Conservation (phyloP, 2,797 vertebrate genomes). For the Halcyon smyrnensis region DNA sequence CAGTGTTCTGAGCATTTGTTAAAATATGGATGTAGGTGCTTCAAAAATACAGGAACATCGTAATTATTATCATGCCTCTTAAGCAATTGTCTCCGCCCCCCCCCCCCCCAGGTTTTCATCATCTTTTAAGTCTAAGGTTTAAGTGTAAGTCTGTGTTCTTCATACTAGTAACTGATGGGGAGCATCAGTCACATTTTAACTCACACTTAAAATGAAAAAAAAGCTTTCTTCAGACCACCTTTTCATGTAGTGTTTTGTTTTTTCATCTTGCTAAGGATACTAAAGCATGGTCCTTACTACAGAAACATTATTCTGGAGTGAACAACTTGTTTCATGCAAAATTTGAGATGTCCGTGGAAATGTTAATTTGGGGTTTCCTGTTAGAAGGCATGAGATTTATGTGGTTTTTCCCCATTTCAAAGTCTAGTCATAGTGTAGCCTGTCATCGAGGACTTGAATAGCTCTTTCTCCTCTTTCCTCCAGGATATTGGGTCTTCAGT, state of each 20-base stretch:
- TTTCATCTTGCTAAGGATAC: not conserved
- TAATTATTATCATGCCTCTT: not conserved
- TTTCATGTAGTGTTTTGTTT: not conserved
- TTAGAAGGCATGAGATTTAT: not conserved
- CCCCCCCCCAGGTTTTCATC: not conserved
- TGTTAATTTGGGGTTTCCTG: constrained; percentile 10
- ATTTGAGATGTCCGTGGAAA: constrained; percentile 2
- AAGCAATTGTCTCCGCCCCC: not conserved
- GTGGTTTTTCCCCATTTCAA: not conserved
- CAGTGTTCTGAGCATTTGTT: not conserved
- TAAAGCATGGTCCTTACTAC: not conserved
- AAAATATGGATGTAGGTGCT: not conserved
- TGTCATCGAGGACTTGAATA: not conserved
- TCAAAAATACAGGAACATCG: not conserved
- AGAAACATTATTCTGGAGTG: not conserved
- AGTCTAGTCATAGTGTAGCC: not conserved
- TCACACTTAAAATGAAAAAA: not conserved
- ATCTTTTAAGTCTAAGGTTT: not conserved
- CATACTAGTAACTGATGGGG: not conserved
- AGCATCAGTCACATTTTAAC: not conserved
- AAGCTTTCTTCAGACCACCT: not conserved
- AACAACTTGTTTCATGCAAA: constrained; percentile 15
- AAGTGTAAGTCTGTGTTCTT: not conserved
- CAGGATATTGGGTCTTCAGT: not conserved
- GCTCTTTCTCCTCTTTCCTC: not conserved